Evolutionary conservation across 2,888 invertebrate genomes (phyloP), one percentile per base, ranked within the genome.

Genomic region (Drosophila monieri): DNA sequence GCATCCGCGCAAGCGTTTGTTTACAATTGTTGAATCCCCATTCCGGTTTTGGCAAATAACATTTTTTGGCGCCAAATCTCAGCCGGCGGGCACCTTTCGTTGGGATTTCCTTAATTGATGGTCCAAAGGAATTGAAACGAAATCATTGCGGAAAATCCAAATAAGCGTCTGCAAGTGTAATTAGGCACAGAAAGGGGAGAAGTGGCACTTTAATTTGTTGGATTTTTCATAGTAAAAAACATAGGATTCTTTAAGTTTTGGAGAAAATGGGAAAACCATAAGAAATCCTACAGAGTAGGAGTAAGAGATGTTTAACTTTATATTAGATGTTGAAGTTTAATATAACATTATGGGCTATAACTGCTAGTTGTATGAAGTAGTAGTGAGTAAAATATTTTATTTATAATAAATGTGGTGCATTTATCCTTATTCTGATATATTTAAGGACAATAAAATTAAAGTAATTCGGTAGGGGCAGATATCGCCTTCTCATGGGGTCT

Each of bases 11-110:
- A 85, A 73, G 86, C 88, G 79, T 80, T 85, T 87, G 85, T 89
- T 89, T 89, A 89, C 85, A 86, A 86, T 87, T 85, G 85, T 85
- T 85, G 85, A 88, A 88, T 86, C 67, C 66, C 41, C 49, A 49
- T 30, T 30, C 18, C 35, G 25, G 12, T 6, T 30, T 10, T 25
- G 6, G 4, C 21, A 66, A 62, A 51, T 65, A 59, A 52, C 53
- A 27, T 27, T 64, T 86, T 84, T 81, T 85, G 86, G 80, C 86
- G 84, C 86, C 70, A 88, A 80, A 66, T 41, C 69, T 15, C 41
- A n/a, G 32, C 48, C 39, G 39, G 39, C n/a, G 54, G 35, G 3
- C 47, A 6, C 5, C 14, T 44, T 69, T 74, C 85, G 77, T 78
- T 51, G 46, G 77, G 69, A 69, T 76, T 43, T 35, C 21, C 30